Evolutionary conservation across 2,888 invertebrate species (phyloP), one percentile per base, ranked within the genome.

Genomic region (Entomobrya multifasciata): DNA sequence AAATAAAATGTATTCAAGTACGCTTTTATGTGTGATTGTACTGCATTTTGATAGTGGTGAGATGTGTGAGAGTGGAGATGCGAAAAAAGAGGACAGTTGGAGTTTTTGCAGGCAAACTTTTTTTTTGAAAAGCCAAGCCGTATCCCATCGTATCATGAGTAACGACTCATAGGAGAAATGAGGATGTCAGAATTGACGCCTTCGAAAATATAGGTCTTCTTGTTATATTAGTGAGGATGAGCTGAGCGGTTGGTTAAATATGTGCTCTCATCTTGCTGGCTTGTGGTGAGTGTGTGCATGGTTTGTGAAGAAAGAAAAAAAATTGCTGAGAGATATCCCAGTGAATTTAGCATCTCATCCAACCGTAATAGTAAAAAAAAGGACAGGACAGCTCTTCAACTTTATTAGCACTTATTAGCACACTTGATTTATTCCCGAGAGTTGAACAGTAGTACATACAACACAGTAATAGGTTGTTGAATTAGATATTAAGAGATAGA

Each of bases 371-470:
- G 13, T 15, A 15, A 52, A 4, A 52, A 17, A 8, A 36, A 36
- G 36, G 36, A 25, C 11, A 36, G 36, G 36, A 25, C 11, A 78
- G 62, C 77, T 78, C 60, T 47, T 62, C 79, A 80, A 78, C 55
- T 85, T 86, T 86, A 80, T 86, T 86, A 86, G 80, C 80, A 74
- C 79, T 86, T 80, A 60, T 86, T 86, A 86, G 25, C 86, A n/a
- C n/a, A 80, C 86, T 86, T 86, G 86, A 86, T 86, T 86, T 79
- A 86, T 76, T 52, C 27, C 49, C 67, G 57, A 49, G 20, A 74
- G 65, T 17, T n/a, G n/a, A n/a, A n/a, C n/a, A n/a, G n/a, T n/a
- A n/a, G n/a, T n/a, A n/a, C n/a, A n/a, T n/a, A n/a, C n/a, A n/a
- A n/a, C n/a, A n/a, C n/a, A n/a, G n/a, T n/a, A n/a, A n/a, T n/a